Base-by-base conservation (phyloP, 2,113 vertebrate species). In the Neolamprologus variostigma region DNA sequence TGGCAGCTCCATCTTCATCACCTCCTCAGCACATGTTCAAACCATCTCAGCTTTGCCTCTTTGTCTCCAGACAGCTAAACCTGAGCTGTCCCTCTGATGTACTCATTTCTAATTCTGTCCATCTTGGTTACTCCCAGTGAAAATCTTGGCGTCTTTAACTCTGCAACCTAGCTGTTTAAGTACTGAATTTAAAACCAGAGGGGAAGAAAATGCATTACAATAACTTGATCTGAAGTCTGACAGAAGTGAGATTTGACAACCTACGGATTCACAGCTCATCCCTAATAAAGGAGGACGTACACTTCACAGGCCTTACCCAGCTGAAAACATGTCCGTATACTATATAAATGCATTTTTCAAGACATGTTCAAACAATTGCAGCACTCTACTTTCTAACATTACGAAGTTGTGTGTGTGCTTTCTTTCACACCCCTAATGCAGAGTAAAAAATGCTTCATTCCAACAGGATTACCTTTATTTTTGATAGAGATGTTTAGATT, bases 401-500 rank as follows among this genome's bases (percentile, higher is more conserved):
- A 42, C 10, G 3, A 81, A 28, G 19, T 54, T 84, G 42, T 80
- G 28, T 59, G 53, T 14, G 26, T 54, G 9, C 26, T 73, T 63
- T 63, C 59, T 12, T 42, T 28, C 35, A 59, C 5, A 63, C 59
- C 78, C 11, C 35, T 68, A 42, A 86, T 35, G 16, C 68, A 55
- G 12, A 68, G 28, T 8, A 3, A 84, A 82, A 85, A 26, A n/a
- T 61, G 26, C 80, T 82, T 76, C 11, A 81, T 47, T 83, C 63
- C 57, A 59, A 26, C 66, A 86, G 84, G 26, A 21, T 37, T 71
- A 9, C 33, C 89, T 89, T 94, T 93, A 93, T 93, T 94, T 95
- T 95, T 94, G 87, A 93, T 94, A 94, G 89, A 86, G 79, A 93
- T 87, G 66, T 90, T 89, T 93, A 93, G 61, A 91, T 92, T 89